Conservation (phyloP, 92 coral and sea anemone species). For the Zoanthus solanderi region DNA sequence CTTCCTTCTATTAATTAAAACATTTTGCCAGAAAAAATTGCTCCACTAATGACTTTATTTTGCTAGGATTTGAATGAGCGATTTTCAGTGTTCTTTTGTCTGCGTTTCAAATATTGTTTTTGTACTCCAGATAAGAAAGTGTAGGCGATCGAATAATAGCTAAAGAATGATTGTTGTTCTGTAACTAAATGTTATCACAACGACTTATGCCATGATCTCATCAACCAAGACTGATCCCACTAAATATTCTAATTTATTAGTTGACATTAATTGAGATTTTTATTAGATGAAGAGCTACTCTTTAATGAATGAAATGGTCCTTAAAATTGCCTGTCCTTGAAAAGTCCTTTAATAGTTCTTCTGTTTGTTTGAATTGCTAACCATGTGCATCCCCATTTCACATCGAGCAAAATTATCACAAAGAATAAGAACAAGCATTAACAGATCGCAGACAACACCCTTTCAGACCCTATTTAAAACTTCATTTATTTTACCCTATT, state of each 20-base stretch:
- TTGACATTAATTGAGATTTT: background rate
- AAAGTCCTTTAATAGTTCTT: conserved; percentile 6
- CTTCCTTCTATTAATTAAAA: background rate
- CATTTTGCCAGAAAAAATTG: conserved; percentile 3
- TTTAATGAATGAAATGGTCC: conserved; percentile 9
- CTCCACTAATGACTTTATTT: conserved; percentile 1
- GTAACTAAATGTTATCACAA: conserved; percentile 4
- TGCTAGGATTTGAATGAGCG: background rate
- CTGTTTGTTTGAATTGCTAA: conserved; percentile 12
- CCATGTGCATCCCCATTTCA: background rate
- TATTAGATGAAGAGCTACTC: background rate
- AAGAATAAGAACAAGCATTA: conserved; percentile 7
- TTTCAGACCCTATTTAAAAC: conserved; percentile 6
- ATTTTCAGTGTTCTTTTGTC: background rate
- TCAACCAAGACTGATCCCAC: background rate
- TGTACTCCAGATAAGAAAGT: background rate
- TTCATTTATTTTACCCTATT: background rate
- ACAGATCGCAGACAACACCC: background rate
- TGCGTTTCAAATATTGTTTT: background rate
- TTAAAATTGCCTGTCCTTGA: background rate
- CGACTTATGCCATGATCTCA: conserved; percentile 5
- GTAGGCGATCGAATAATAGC: background rate
- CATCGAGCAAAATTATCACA: conserved; percentile 8
- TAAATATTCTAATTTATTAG: background rate
- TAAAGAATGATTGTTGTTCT: background rate